phyloP scores from a whole-genome alignment of 2,888 invertebrate species.

The Oscheius onirici region DNA sequence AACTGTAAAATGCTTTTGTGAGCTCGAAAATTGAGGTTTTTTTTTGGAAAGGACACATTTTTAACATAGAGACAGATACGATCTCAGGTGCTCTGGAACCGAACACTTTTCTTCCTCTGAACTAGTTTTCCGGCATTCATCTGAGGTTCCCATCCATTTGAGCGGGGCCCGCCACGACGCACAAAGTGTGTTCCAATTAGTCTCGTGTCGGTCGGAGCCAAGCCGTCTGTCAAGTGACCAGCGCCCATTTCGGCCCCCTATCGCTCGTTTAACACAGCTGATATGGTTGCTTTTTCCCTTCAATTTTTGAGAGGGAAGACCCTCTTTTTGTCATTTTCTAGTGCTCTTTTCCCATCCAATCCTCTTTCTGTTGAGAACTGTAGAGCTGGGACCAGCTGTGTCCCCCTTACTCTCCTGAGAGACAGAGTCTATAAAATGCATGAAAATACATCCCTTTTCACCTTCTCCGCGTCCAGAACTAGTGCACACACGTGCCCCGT shows the following conservation, averaged over 20 bases:
- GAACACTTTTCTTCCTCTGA: not conserved
- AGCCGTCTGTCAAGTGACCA: not conserved
- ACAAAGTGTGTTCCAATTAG: not conserved
- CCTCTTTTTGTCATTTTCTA: too few species aligned
- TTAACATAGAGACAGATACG: not conserved
- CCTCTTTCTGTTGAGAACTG: too few species aligned
- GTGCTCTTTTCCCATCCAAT: too few species aligned
- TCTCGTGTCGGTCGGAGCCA: conserved; percentile 4
- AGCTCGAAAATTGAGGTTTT: not conserved
- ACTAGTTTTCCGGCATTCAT: not conserved
- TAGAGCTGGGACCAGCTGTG: not conserved
- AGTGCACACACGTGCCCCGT: conserved; percentile 8
- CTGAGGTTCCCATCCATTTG: not conserved
- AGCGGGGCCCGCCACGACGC: not conserved
- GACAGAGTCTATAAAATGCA: not conserved
- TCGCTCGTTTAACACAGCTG: too few species aligned
- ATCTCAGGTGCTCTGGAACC: conserved; percentile 2
- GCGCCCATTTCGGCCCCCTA: too few species aligned
- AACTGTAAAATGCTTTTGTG: not conserved
- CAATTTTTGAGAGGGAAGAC: too few species aligned
- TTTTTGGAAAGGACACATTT: not conserved
- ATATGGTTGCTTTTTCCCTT: too few species aligned
- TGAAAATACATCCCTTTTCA: not conserved
- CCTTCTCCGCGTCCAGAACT: not conserved
- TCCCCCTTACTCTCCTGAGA: not conserved